These are phyloP conservation scores for Oscheius sp. DNA, from an alignment of 2,888 invertebrate species.

Conservation along the genomic window DNA sequence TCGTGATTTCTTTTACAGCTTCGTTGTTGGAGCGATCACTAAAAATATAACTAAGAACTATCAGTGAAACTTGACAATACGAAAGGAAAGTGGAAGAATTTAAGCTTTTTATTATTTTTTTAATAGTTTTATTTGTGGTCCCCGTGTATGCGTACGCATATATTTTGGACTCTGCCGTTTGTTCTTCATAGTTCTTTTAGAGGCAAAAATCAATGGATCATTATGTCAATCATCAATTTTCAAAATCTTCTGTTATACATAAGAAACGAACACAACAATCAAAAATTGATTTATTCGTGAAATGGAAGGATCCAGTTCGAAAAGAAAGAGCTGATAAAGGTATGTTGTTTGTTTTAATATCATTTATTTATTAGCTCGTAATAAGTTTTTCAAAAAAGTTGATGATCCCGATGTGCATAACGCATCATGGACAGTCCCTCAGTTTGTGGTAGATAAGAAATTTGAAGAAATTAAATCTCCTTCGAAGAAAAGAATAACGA, in stretches of 20 bases:
- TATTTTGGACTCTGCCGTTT: background rate
- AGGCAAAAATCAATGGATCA: background rate
- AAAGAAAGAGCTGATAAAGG: slow-evolving; percentile 1
- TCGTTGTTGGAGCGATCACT: too few relatives aligned
- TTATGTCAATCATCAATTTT: background rate
- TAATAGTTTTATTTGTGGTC: background rate
- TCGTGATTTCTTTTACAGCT: too few relatives aligned
- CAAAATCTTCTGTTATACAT: background rate
- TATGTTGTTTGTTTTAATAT: background rate
- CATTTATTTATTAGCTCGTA: background rate
- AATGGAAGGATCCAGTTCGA: slow-evolving; percentile 25
- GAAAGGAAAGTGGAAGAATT: background rate
- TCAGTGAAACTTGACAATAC: too few relatives aligned
- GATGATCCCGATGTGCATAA: slow-evolving; percentile 23
- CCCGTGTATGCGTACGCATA: background rate
- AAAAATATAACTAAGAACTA: too few relatives aligned
- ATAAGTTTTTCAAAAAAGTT: slow-evolving; percentile 9
- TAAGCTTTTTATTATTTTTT: background rate
- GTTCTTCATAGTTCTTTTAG: background rate
- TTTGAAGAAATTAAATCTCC: background rate
- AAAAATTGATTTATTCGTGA: slow-evolving; percentile 30
- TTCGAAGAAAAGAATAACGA: background rate
- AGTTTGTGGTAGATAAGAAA: background rate
- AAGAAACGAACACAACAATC: slow-evolving; percentile 12
- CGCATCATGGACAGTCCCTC: slow-evolving; percentile 4